Evolutionary conservation across 2,888 invertebrate genomes (phyloP), one percentile per base, ranked within the genome.

Genomic region (Desoria tigrina): DNA sequence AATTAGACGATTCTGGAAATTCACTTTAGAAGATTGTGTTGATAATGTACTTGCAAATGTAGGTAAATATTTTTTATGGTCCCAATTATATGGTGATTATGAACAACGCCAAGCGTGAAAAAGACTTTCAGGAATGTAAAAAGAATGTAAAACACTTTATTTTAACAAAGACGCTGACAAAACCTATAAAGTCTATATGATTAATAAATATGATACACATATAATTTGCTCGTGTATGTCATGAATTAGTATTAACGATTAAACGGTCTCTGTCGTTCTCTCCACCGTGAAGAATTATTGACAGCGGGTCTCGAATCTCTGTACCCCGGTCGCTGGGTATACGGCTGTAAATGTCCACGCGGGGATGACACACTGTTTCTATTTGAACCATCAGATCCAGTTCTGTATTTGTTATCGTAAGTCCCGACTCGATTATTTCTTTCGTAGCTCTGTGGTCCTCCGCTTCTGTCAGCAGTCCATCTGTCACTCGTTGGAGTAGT

Each of bases 381-480:
- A 14, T 21, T 39, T n/a, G 49, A 49, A 3, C 61, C 61, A n/a
- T 58, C 57, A 23, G 57, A 37, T 23, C 49, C 53, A 3, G 57
- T 23, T 7, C 68, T 57, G 45, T 65, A 68, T 51, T 65, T 65
- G 26, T 68, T 59, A 18, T 68, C 68, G 26, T 65, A 65, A 49
- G 16, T 32, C 27, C 14, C 64, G 32, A 0, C 61, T 61, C 50
- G 57, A 58, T 42, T 21, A 32, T 27, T 32, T 32, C 32, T 60
- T 55, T n/a, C 63, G 27, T 16, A 11, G 18, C 32, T 63, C 16
- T 18, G 24, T 9, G 7, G 59, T 57, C 62, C 62, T 62, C 32
- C 63, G 37, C 37, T 42, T 60, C 24, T 64, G 23, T 56, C 65
- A 55, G 42, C 59, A 56, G 57, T 57, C 57, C 57, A 57, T 23